A percentile compares a stretch with the other conserved stretches of the same genome.
phyloP scores from a whole-genome alignment of 2,888 invertebrate species.

The Fissipunctia ypsillon region DNA sequence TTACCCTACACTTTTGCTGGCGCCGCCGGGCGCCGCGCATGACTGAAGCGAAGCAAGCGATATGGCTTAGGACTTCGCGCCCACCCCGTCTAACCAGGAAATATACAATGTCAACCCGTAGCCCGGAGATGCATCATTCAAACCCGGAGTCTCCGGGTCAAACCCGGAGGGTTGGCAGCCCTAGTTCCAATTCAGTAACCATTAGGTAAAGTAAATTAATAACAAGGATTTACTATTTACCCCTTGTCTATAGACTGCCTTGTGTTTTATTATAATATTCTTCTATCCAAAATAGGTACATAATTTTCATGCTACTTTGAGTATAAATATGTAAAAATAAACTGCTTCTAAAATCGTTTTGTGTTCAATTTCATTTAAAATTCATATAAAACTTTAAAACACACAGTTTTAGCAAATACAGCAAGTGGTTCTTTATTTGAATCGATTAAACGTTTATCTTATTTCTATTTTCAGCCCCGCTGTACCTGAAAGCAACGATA shows the following conservation, averaged over 20 bases:
- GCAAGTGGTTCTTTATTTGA: slow-evolving; percentile 8
- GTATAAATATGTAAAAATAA: not conserved
- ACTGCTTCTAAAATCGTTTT: not conserved
- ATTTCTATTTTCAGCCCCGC: slow-evolving; percentile 89
- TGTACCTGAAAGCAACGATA: slow-evolving; percentile 94
- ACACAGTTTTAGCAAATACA: not conserved
- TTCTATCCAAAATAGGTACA: not conserved
- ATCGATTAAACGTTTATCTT: slow-evolving; percentile 26
- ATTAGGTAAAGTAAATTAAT: slow-evolving; percentile 46
- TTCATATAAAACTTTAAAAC: slow-evolving; percentile 13
- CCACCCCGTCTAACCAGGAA: too few relatives aligned
- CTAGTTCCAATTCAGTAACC: slow-evolving; percentile 34
- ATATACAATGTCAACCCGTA: too few relatives aligned
- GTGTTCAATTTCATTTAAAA: slow-evolving; percentile 9
- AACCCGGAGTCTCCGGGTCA: too few relatives aligned
- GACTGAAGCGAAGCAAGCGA: too few relatives aligned
- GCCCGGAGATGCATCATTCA: too few relatives aligned
- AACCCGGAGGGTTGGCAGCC: too few relatives aligned
- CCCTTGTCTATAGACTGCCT: not conserved
- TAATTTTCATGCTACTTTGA: slow-evolving; percentile 1
- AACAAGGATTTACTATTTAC: slow-evolving; percentile 22
- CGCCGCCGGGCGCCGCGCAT: too few relatives aligned
- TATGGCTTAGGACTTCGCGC: too few relatives aligned
- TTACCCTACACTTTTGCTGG: too few relatives aligned
- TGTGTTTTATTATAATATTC: slow-evolving; percentile 7